Evolutionary conservation across 2,113 vertebrate genomes (phyloP).

Genomic region (Siniperca knerii): DNA sequence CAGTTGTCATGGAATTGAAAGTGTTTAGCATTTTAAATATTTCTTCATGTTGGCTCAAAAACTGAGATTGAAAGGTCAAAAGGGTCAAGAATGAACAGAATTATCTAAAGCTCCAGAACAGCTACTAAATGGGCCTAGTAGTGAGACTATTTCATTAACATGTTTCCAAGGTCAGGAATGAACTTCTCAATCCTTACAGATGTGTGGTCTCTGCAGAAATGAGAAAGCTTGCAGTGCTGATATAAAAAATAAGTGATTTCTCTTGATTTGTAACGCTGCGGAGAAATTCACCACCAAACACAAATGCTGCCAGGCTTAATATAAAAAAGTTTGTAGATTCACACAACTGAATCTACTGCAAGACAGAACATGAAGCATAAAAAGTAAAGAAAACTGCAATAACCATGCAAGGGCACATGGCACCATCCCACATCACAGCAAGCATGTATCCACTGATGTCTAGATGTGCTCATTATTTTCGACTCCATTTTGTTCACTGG

Average conservation of each 20-base stretch:
- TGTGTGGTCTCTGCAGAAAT: background rate
- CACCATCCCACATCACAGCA: conserved; percentile 38
- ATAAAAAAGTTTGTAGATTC: background rate
- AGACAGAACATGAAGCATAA: background rate
- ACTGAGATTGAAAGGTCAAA: background rate
- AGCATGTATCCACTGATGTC: conserved; percentile 21
- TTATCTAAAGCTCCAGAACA: background rate
- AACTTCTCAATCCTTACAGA: background rate
- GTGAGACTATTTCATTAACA: background rate
- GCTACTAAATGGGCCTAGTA: background rate
- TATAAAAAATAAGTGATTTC: background rate
- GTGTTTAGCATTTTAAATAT: background rate
- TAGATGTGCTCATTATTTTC: conserved; percentile 62
- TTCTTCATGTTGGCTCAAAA: background rate
- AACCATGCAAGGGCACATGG: conserved; percentile 20
- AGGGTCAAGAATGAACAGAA: background rate
- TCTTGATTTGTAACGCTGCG: background rate
- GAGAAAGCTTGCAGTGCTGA: background rate
- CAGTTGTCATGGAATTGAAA: background rate
- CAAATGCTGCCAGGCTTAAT: background rate
- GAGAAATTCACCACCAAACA: background rate
- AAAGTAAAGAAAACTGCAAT: conserved; percentile 3
- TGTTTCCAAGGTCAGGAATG: background rate
- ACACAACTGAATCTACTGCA: background rate
- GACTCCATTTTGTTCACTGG: conserved; percentile 39